Evolutionary conservation across 2,113 vertebrate genomes (phyloP).

Genomic region (Burhinus bistriatus): DNA sequence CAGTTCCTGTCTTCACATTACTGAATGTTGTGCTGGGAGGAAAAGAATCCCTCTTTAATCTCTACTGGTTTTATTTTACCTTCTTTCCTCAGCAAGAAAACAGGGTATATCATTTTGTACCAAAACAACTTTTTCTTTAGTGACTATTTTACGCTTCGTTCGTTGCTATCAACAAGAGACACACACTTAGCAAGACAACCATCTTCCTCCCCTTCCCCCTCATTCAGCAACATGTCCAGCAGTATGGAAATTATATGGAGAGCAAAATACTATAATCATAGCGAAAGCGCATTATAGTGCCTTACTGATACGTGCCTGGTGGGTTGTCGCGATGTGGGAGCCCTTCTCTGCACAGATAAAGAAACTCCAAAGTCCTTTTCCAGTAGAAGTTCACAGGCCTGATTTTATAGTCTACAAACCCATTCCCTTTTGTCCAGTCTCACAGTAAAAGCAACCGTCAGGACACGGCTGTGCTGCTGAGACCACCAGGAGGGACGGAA

Average conservation of each 20-base stretch:
- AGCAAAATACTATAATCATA: rapidly evolving
- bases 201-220: not conserved
- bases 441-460: not conserved
- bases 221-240: not conserved
- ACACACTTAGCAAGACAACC: not conserved
- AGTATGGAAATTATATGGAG: rapidly evolving
- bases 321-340: not conserved
- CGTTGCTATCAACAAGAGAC: not conserved
- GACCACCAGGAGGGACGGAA: too few relatives aligned
- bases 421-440: not conserved
- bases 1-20: not conserved
- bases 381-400: not conserved
- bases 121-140: not conserved
- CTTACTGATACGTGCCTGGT: rapidly evolving
- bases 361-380: not conserved
- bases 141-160: not conserved
- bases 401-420: not conserved
- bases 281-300: rapidly evolving
- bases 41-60: not conserved
- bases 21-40: not conserved
- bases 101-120: not conserved
- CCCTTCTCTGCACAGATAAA: not conserved
- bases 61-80: not conserved
- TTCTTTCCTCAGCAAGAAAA: not conserved
- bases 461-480: not conserved